Base-by-base conservation (phyloP, 2,888 invertebrate genomes). In the Corythucha ciliata region DNA sequence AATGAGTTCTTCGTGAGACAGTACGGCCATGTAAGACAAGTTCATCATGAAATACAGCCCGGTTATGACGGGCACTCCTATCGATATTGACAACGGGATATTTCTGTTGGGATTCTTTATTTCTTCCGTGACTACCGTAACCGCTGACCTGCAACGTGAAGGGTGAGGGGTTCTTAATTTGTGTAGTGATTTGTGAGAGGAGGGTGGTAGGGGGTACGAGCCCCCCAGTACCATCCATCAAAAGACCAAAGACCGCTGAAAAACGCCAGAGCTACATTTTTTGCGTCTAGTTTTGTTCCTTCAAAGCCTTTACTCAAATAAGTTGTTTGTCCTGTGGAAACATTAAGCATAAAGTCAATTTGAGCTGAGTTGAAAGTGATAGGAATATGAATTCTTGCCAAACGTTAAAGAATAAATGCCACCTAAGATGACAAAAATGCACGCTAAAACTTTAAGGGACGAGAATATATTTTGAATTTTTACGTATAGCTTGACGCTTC, bases 141-240 rank as follows among this genome's bases (percentile, higher is more conserved):
- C 80, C 32, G 81, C 78, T 56, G 80, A 83, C 77, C 77, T 71
- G 56, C 21, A 58, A 59, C 27, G 34, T 8, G 40, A 44, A 26
- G 32, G 29, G 34, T n/a, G n/a, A n/a, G n/a, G n/a, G n/a, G n/a
- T n/a, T n/a, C n/a, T n/a, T n/a, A n/a, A n/a, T n/a, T n/a, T n/a
- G n/a, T n/a, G n/a, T n/a, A n/a, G n/a, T n/a, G n/a, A n/a, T n/a
- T n/a, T n/a, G n/a, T n/a, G n/a, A n/a, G n/a, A n/a, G n/a, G n/a
- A n/a, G n/a, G n/a, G n/a, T n/a, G n/a, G n/a, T n/a, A n/a, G n/a
- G n/a, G n/a, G n/a, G n/a, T n/a, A n/a, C n/a, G n/a, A n/a, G n/a
- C n/a, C n/a, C n/a, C n/a, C n/a, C n/a, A n/a, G n/a, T 67, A 76
- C 89, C 89, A 89, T n/a, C 89, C 88, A 63, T 88, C 88, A 63